phyloP scores from a whole-genome alignment of 2,888 invertebrate genomes.

The Lamellibrachia satsuma region DNA sequence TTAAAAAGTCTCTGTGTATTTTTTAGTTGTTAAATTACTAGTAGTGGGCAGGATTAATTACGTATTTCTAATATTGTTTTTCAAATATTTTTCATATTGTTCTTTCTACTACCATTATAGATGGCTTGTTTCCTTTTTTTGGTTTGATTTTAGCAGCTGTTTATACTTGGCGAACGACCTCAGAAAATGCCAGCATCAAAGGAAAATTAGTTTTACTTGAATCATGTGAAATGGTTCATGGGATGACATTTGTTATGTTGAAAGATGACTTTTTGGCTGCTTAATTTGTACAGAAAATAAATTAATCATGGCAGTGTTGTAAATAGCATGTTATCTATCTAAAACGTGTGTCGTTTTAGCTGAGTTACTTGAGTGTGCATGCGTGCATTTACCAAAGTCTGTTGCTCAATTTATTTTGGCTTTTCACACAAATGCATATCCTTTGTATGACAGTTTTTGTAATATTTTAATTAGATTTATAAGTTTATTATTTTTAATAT shows the following conservation, averaged over 20 bases:
- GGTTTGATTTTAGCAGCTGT: neutral
- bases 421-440: slow-evolving; percentile 11
- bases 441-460: neutral
- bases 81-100: neutral
- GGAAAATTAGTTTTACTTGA: neutral
- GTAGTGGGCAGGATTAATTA: neutral
- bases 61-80: neutral
- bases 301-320: neutral
- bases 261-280: neutral
- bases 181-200: neutral
- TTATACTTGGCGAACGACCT: neutral
- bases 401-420: slow-evolving; percentile 5
- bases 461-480: neutral
- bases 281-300: neutral
- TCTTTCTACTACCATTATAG: neutral
- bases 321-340: neutral
- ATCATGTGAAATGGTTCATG: neutral
- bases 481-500: slow-evolving; percentile 17
- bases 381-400: neutral
- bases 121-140: neutral
- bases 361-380: neutral
- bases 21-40: neutral
- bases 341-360: neutral
- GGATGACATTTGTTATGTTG: neutral
- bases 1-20: neutral